Conservation (phyloP, 2,888 invertebrate species). For the Ornithoptera alexandrae region DNA sequence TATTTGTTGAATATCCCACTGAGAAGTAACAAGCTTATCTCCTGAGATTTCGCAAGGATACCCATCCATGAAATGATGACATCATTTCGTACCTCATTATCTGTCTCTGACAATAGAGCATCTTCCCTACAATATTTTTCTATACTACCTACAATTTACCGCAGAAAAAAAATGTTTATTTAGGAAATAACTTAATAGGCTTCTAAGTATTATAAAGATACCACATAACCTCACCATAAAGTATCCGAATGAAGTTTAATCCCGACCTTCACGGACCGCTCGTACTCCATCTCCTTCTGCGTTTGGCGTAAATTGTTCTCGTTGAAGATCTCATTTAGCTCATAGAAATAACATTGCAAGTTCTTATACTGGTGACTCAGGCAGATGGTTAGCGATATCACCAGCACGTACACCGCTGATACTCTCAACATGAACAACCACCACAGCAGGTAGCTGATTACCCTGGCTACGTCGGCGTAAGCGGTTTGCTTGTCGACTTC, state of each 20-base stretch:
- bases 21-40: too few species aligned
- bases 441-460: constrained; percentile 45
- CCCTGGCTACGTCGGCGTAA: constrained; percentile 37
- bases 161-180: too few species aligned
- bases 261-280: constrained; percentile 48
- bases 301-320: constrained; percentile 37
- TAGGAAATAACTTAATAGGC: too few species aligned
- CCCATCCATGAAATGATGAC: too few species aligned
- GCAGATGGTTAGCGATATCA: constrained; percentile 42
- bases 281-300: constrained; percentile 48
- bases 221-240: constrained; percentile 39
- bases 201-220: too few species aligned
- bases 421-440: constrained; percentile 44
- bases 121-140: too few species aligned
- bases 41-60: too few species aligned
- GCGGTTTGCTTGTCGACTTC: constrained; percentile 41
- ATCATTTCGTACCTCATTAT: too few species aligned
- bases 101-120: too few species aligned
- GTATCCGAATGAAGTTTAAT: constrained; percentile 52
- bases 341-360: constrained; percentile 51
- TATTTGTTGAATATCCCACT: too few species aligned
- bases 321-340: constrained; percentile 45
- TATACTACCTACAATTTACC: too few species aligned
- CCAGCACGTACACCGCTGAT: constrained; percentile 39
- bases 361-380: constrained; percentile 52